Base-by-base conservation (phyloP, 1,140 invertebrate species). In the Chymomyza costata region DNA sequence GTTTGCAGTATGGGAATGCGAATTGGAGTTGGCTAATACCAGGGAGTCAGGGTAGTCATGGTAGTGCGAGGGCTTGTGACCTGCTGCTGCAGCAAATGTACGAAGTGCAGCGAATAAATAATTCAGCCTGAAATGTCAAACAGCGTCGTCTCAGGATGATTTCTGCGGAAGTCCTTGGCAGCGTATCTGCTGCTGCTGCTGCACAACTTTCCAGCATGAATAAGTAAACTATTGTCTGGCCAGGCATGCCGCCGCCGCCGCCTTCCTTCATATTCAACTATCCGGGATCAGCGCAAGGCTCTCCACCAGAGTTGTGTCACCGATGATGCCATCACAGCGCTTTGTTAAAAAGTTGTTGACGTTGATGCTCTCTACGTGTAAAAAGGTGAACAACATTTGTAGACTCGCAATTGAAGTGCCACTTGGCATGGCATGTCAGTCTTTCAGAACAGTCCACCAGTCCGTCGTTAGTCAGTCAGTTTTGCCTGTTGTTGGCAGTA, bases 331-430 rank as follows among this genome's bases (percentile, higher is more conserved):
- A 5, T 25, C 21, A 5, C 21, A 5, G 21, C 21, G 8, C 57
- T 55, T 78, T 78, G 71, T 78, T 71, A 71, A 78, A 78, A 78
- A 78, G 71, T 78, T 78, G 71, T 78, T 78, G 71, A 78, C 71
- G 71, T 59, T 78, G 71, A 78, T 78, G 71, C 71, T 71, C 62
- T 46, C 66, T 59, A 78, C 71, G 71, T 78, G 66, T 62, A 71
- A 67, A 70, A 78, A 78, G 71, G 71, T 78, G 71, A 78, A 78
- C 71, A 78, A 78, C 71, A 78, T 64, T 78, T 80, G 66, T 80
- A 78, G 71, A 63, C 71, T 59, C 47, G 51, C 71, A 76, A 70
- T 76, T 76, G 50, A 62, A 65, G 69, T 73, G 68, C n/a, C n/a
- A n/a, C n/a, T n/a, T n/a, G n/a, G n/a, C n/a, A n/a, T n/a, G n/a